Base-by-base conservation (phyloP, 2,888 invertebrate genomes). In the Erebia palarica region DNA sequence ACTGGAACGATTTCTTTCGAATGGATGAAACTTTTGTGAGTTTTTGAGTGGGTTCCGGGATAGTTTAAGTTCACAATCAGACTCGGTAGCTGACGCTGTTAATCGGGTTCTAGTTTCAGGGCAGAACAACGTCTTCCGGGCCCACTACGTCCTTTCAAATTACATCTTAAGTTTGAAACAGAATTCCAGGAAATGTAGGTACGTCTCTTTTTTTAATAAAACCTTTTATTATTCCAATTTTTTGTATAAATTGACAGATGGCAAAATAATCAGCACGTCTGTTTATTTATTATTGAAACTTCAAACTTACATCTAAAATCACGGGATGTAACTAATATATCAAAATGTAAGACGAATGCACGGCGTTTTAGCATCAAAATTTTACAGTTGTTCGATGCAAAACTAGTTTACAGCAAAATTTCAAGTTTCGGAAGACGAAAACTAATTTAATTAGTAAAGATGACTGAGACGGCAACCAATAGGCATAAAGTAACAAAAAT, bases 401-500 rank as follows among this genome's bases (percentile, higher is more conserved):
- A 47, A 47, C 13, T 47, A 47, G 13, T 13, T 11, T 47, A 47
- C 3, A 47, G 1, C 47, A 13, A 47, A 10, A 47, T 47, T 47
- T 13, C 47, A 47, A 47, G 51, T 51, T 51, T n/a, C 5, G n/a
- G 51, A 14, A n/a, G 47, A 16, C 61, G 16, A 16, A 47, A 47
- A 18, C 42, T 36, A 16, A 2, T 18, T 16, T 16, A 36, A 36
- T 65, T 63, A 3, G 1, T 10, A 21, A 51, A 68, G 10, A 68
- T 68, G 68, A 53, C 60, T 42, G 68, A 68, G 7, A 55, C 58
- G 10, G 10, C 42, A 7, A 13, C 7, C 2, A 73, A 65, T 42
- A 79, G 75, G 36, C 79, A 82, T 36, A 89, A 84, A 82, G 88
- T 87, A 11, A 88, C 87, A 13, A 92, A 91, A 80, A 92, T 95